Percentiles rank a stretch among this genome's conserved stretches.
phyloP scores from a whole-genome alignment of 35 echinoderm and acorn worm genomes.

The Ophiothrix spiculata region DNA sequence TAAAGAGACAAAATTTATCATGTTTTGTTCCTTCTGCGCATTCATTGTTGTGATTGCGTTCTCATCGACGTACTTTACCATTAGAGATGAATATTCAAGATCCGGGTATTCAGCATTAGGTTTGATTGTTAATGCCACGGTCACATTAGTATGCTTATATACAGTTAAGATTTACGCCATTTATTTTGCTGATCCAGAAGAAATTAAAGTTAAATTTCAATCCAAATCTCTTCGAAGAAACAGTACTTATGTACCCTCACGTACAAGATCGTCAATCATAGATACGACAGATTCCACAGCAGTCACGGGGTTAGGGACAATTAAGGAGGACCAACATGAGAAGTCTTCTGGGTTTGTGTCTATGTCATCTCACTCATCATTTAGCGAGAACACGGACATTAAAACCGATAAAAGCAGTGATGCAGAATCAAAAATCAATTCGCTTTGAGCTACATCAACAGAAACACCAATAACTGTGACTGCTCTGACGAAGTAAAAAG shows the following conservation, averaged over 20 bases:
- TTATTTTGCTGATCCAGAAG: conserved; percentile 53
- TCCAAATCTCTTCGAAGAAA: not conserved
- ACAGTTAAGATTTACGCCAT: conserved; percentile 89
- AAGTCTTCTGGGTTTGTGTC: not conserved
- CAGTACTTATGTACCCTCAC: not conserved
- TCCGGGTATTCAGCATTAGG: conserved; percentile 66
- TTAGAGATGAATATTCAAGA: conserved; percentile 58
- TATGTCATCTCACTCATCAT: too few species aligned
- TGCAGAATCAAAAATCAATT: too few species aligned
- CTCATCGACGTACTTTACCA: conserved; percentile 80
- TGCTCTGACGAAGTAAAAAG: too few species aligned
- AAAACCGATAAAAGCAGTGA: too few species aligned
- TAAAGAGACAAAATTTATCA: conserved; percentile 95
- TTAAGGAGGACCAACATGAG: not conserved
- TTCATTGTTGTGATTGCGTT: conserved; percentile 77
- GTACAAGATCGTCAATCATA: not conserved
- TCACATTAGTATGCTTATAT: conserved; percentile 81
- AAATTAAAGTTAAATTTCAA: not conserved
- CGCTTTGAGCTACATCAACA: too few species aligned
- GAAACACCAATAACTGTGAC: too few species aligned
- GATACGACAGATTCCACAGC: not conserved
- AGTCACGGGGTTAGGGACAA: not conserved
- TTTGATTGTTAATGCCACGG: conserved; percentile 84
- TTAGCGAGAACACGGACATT: too few species aligned
- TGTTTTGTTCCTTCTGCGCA: conserved; percentile 81